Base-by-base conservation (phyloP, 2,888 invertebrate species). In the Cataglyphis altisquamis region DNA sequence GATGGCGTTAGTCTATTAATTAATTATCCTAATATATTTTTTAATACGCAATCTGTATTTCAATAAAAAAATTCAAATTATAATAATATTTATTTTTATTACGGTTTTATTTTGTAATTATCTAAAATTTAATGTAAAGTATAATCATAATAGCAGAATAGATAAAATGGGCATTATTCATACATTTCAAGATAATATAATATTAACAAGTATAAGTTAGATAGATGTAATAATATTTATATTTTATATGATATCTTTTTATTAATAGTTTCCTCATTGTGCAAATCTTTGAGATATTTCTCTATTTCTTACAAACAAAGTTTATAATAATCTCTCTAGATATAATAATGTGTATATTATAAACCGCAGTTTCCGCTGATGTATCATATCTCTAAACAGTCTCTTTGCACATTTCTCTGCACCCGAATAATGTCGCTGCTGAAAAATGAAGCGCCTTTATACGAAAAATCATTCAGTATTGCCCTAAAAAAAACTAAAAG, bases 1-100 rank as follows among this genome's bases (percentile, higher is more conserved):
- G 32, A 52, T 52, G 68, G 68, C 52, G 68, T 68, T 52, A 68
- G n/a, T n/a, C 48, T 32, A 68, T 52, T 8, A 52, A 55, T 36
- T 15, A 36, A 52, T 32, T 48, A 18, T 1, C 5, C 1, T 1
- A 5, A 6, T 48, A 48, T 18, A 48, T 6, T 48, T 48, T 48
- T 48, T 48, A 48, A 6, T 48, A 48, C 18, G n/a, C 18, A 48
- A n/a, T n/a, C 18, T 48, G n/a, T 48, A 48, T n/a, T 48, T 48
- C 2, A 48, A 48, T 48, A n/a, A 52, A 52, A 45, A n/a, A 52
- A 52, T 52, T 8, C 1, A 52, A 52, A 70, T 15, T 15, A 21
- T 36, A 1, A 36, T 25, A 36, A n/a, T 70, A 36, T 55, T 21
- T 0, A 18, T 39, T 57, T 67, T 29, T 18, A 67, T 29, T 45